phyloP scores from a whole-genome alignment of 2,797 vertebrate species.

The Hozukius guyotensis region DNA sequence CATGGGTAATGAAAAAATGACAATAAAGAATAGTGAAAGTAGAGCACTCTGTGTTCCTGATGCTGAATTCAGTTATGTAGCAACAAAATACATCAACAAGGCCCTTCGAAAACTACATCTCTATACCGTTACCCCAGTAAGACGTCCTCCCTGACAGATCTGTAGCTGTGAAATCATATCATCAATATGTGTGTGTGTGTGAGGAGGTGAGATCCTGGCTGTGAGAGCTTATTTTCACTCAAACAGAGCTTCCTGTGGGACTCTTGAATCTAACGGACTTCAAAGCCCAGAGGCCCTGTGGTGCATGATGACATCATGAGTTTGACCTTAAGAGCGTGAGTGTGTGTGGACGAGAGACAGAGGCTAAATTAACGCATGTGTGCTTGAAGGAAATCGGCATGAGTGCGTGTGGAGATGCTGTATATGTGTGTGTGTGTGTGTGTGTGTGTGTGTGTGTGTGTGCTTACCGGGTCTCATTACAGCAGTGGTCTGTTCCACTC shows the following conservation, averaged over 20 bases:
- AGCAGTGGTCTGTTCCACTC: slow-evolving; percentile 85
- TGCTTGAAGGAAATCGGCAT: slow-evolving; percentile 17
- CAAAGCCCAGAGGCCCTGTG: slow-evolving; percentile 59
- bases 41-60: background rate
- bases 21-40: background rate
- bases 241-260: slow-evolving; percentile 66
- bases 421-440: background rate
- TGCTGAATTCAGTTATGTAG: background rate
- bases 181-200: slow-evolving; percentile 12
- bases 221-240: slow-evolving; percentile 63
- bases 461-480: slow-evolving; percentile 78
- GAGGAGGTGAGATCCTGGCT: slow-evolving; percentile 42
- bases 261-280: slow-evolving; percentile 57
- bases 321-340: slow-evolving; percentile 59
- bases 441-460: background rate
- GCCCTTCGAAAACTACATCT: background rate
- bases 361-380: background rate
- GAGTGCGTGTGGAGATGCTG: background rate
- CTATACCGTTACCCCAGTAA: background rate
- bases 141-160: slow-evolving; percentile 19
- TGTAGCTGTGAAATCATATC: slow-evolving; percentile 43
- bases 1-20: background rate
- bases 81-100: background rate
- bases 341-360: slow-evolving; percentile 21
- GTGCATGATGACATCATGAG: slow-evolving; percentile 66